Evolutionary conservation across 2,888 invertebrate species (phyloP), one percentile per base, ranked within the genome.

Genomic region (Ceraclea dissimilis): DNA sequence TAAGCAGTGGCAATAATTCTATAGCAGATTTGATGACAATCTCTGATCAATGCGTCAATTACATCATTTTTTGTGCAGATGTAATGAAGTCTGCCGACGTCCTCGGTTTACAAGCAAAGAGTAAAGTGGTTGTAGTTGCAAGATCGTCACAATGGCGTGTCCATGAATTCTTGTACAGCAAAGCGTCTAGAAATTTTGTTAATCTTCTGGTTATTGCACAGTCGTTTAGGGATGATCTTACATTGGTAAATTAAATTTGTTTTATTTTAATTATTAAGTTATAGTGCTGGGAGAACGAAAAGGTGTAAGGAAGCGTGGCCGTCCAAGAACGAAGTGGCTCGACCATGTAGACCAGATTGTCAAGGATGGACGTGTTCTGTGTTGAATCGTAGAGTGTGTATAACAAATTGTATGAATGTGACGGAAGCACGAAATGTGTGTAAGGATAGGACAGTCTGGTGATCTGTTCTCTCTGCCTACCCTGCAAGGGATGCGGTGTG

Each of bases 101-200:
- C 31, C 70, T 88, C 50, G 83, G 83, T 0, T 78, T 82, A 52
- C 84, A 86, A 66, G 77, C 78, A 1, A 70, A 74, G 0, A 82
- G 79, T 62, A 83, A 81, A 66, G 82, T 90, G 0, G 73, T 89
- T 1, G 68, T 89, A 1, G 74, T 88, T 0, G 81, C 88, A 0
- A 76, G 81, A 63, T 86, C 87, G 1, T 83, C 87, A 0, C 86
- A 86, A 64, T 89, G 88, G 88, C 81, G 83, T 21, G 79, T 89
- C 1, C 80, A 83, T 56, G 86, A 88, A 65, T 89, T 86, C 71
- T 67, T 89, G 17, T 71, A 79, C 1, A 80, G 81, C 19, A 73
- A 80, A 50, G 59, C 71, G 2, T 83, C 88, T 0, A 81, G 83
- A 64, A 78, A 79, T 67, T 84, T 88, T 65, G 77, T 84, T 1